phyloP scores from a whole-genome alignment of 2,888 invertebrate genomes.

The Sepiola atlantica region DNA sequence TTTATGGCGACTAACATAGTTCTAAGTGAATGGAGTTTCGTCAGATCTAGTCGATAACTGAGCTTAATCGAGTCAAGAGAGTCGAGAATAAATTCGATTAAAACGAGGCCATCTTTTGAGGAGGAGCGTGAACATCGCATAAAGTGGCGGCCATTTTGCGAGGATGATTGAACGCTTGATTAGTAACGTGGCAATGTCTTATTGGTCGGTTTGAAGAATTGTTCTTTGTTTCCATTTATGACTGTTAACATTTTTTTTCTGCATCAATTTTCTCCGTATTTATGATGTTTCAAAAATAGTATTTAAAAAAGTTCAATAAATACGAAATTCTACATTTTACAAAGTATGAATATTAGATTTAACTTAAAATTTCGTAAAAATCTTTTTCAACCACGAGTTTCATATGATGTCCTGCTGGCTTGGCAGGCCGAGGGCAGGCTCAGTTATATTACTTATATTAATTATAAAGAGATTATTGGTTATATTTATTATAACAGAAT shows the following conservation, averaged over 20 bases:
- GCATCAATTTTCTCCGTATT: background rate
- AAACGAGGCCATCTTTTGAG: no score
- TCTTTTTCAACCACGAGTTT: no score
- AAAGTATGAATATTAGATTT: no score
- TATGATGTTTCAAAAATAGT: no score
- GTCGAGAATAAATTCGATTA: slow-evolving; percentile 19
- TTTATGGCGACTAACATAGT: background rate
- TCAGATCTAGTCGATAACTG: background rate
- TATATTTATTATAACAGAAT: no score
- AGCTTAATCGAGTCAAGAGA: background rate
- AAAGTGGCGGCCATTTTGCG: background rate
- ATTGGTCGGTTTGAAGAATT: background rate
- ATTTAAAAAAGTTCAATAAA: no score
- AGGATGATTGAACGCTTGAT: background rate
- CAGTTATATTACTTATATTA: no score
- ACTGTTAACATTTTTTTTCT: background rate
- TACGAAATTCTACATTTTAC: no score
- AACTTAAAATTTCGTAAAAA: no score
- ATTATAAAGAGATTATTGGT: no score
- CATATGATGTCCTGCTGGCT: no score
- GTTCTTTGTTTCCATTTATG: background rate
- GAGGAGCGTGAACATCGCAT: background rate
- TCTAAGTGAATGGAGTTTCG: background rate
- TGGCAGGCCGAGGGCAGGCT: no score
- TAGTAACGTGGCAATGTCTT: background rate